Evolutionary conservation across 2,113 vertebrate species (phyloP), one percentile per base, ranked within the genome.

Genomic region (Heterotis niloticus): DNA sequence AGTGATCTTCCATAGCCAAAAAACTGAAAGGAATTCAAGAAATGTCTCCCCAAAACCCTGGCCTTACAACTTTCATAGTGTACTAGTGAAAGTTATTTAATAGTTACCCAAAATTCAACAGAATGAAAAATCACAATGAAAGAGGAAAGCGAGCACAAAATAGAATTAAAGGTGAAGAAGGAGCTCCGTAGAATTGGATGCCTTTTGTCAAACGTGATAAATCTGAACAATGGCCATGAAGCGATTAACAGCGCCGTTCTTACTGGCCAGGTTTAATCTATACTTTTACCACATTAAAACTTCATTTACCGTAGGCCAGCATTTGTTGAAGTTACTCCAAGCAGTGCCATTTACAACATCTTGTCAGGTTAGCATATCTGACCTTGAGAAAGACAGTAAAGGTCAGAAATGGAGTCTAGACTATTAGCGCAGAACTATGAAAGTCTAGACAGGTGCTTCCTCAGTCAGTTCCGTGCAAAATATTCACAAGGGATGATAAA

Each of bases 361-460:
- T 44, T 44, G 7, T 44, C 34, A 44, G 7, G 34, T 44, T 44
- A 44, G 34, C 7, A 44, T 44, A 7, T 44, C 7, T 44, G 34
- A 44, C 34, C 18, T 29, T 74, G 51, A 76, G 5, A 79, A 73
- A 81, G 52, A 67, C 52, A 80, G 52, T n/a, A 83, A 62, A 62
- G 59, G 20, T 20, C 59, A 62, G 2, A 44, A 44, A 2, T 44
- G 34, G 34, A 44, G 34, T 44, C 20, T 62, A 14, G 79, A 80
- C 83, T 79, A 56, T 56, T 67, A 64, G 83, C 81, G 34, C 3
- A 44, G 20, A 26, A 68, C 26, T 79, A 78, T 24, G 78, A 56
- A 73, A 74, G 83, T 88, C 86, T 86, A 88, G 84, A 89, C 82
- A 78, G 79, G 82, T 26, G 23, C 67, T 64, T 57, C 57, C 71